Percentiles rank a stretch among this genome's conserved stretches.
These are phyloP conservation scores for Tetrapedia diversipes DNA, from an alignment of 2,888 invertebrate genomes.

Conservation along the genomic window DNA sequence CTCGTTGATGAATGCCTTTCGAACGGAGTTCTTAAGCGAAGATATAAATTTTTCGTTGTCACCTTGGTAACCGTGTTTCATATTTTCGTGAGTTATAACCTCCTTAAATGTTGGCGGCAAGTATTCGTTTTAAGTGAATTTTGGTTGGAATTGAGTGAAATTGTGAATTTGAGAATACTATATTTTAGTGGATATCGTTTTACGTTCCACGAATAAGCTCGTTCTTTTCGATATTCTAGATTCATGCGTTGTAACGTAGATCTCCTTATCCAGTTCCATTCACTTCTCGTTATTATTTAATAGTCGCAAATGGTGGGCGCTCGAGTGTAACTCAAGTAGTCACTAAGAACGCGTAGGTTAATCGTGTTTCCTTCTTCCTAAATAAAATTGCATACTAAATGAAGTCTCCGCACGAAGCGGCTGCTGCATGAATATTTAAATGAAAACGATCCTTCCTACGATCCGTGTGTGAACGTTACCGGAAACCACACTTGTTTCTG, in stretches of 20 bases:
- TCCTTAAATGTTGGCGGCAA: too few species aligned
- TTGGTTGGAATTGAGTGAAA: too few species aligned
- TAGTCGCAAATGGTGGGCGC: constrained; percentile 52
- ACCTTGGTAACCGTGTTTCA: not conserved
- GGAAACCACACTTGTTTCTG: not conserved
- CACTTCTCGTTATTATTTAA: constrained; percentile 55
- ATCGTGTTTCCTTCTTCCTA: constrained; percentile 56
- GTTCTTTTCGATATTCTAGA: constrained; percentile 1
- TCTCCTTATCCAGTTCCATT: constrained; percentile 26
- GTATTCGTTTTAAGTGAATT: too few species aligned
- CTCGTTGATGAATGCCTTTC: not conserved
- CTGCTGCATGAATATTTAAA: constrained; percentile 22
- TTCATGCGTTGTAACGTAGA: constrained; percentile 7
- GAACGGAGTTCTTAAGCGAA: not conserved
- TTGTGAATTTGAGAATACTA: too few species aligned
- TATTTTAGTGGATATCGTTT: not conserved
- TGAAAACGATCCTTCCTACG: constrained; percentile 20
- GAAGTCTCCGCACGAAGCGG: constrained; percentile 25
- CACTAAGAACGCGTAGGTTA: constrained; percentile 43
- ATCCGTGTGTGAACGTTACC: not conserved
- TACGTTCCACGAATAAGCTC: not conserved
- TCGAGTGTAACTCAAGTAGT: constrained; percentile 54
- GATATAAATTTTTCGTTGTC: not conserved
- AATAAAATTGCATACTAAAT: constrained; percentile 48
- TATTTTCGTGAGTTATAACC: too few species aligned